Percentiles rank a stretch among this genome's conserved stretches.
phyloP scores from a whole-genome alignment of 1,140 invertebrate species.

The Leptinotarsa undecemlineata region DNA sequence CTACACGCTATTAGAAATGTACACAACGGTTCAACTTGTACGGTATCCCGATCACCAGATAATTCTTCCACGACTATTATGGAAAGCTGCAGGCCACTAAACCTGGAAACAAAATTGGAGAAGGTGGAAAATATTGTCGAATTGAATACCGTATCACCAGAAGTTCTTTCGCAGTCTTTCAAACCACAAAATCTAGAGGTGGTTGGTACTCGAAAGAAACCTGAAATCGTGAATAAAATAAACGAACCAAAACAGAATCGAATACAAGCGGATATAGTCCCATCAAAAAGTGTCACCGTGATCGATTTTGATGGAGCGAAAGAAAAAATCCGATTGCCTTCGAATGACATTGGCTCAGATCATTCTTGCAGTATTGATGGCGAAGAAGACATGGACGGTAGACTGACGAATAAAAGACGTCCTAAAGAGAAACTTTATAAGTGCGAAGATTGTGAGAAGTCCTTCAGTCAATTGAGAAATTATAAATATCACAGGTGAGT shows the following conservation, averaged over 20 bases:
- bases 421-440: constrained; percentile 67
- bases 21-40: neutral
- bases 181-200: neutral
- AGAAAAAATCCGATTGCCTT: neutral
- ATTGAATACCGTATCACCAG: neutral
- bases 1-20: neutral
- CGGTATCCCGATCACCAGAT: neutral
- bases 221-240: neutral
- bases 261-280: neutral
- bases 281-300: neutral
- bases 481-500: constrained; percentile 72
- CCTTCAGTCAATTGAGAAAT: constrained; percentile 76
- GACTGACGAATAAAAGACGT: constrained; percentile 34
- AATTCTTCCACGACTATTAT: too few species aligned
- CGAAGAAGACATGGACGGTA: constrained; percentile 24
- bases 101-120: too few species aligned
- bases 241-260: neutral
- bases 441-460: constrained; percentile 76
- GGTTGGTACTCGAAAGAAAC: neutral
- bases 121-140: too few species aligned
- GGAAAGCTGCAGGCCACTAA: too few species aligned
- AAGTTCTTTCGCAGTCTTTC: neutral
- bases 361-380: constrained; percentile 15
- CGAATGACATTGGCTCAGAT: constrained; percentile 1
- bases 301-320: neutral